Base-by-base conservation (phyloP, 2,113 vertebrate genomes). In the Rana temporaria region DNA sequence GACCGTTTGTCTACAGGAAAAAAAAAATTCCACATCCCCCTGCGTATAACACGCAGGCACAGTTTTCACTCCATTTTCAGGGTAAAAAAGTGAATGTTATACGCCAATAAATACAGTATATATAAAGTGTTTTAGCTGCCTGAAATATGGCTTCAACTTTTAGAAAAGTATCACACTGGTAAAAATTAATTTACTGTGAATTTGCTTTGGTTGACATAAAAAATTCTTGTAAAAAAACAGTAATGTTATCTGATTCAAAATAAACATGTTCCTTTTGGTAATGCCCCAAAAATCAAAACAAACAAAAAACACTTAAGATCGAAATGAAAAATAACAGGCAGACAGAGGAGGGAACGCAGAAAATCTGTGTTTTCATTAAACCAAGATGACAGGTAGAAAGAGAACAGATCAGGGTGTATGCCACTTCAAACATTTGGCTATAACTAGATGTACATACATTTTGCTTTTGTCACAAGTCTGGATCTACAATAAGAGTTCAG, bases 301-400 rank as follows among this genome's bases (percentile, higher is more conserved):
- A 24, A 64, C 9, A 18, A 65, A 20, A 48, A 20, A 16, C 24
- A 19, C 52, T 34, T 64, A 52, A n/a, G 24, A 64, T 52, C 48
- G 32, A 16, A 4, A 66, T 14, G 20, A 4, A 53, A 63, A 55
- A 78, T 55, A 78, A 78, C 19, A 67, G 38, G 52, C 20, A 55
- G 63, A 19, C 52, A 38, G 48, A 56, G 67, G 56, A 38, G 9
- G 16, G 63, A 15, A 16, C 24, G 20, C 34, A 24, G 55, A 19
- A 48, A 63, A 6, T 16, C 64, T 16, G n/a, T 52, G 60, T 52
- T 77, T 77, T 53, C 22, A 65, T 78, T 78, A 67, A 78, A 57
- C 30, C 4, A n/a, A 55, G 75, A 65, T 26, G 63, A 64, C 42
- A 32, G 48, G 22, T 77, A 78, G 64, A 56, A 67, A 68, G 65